Evolutionary conservation across 2,888 invertebrate species (phyloP), one percentile per base, ranked within the genome.

Genomic region (Empis livida): DNA sequence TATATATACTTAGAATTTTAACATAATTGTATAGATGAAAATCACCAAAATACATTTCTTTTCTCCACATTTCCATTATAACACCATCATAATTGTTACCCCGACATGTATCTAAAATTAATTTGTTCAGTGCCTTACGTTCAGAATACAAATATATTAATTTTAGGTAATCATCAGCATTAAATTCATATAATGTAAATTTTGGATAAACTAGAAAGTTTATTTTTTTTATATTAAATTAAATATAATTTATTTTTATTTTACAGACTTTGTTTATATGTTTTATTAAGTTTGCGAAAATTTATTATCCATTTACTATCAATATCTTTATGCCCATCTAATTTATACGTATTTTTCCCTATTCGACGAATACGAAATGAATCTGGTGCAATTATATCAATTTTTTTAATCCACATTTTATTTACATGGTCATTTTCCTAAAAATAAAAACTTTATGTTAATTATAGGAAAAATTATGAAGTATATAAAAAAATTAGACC

Each of bases 361-460:
- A 78, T 78, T 37, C 82, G 72, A 50, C 79, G 77, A 13, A 95
- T 71, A 71, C 94, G 90, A 30, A 96, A 75, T 96, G 96, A 97
- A 0, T 95, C 95, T 0, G 96, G 96, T 1, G 94, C 90, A 17
- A 96, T 79, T 59, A 86, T 84, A 44, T 87, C 82, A 57, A 96
- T 89, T 67, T 96, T 96, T 40, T 82, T 77, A 10, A 80, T 84
- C 75, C 94, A 94, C 47, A 75, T 78, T 70, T 93, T 93, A 0
- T 94, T 90, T 43, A 94, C 78, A 67, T 93, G 88, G 68, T 94
- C 92, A 0, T 77, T 82, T 62, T 96, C 95, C 96, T 96, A 96
- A 93, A 95, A 63, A 53, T 73, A 20, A 20, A 20, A 20, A 20
- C 20, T 5, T n/a, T n/a, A n/a, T n/a, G n/a, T n/a, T n/a, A 20